Evolutionary conservation across 2,888 invertebrate species (phyloP), one percentile per base, ranked within the genome.

Genomic region (Iphiclides podalirius): DNA sequence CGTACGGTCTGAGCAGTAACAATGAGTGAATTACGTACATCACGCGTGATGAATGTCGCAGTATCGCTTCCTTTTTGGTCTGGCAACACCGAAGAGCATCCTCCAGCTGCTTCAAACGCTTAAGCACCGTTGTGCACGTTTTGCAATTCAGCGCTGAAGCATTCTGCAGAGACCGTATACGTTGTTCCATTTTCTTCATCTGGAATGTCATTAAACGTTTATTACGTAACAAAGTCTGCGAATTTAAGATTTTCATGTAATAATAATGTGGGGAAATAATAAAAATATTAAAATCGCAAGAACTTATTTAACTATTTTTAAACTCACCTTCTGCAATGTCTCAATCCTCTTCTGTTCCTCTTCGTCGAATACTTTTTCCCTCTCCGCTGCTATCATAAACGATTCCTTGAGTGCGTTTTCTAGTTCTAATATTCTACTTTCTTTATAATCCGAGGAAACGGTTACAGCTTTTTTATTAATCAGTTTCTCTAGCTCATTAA

Each of bases 341-440:
- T 90, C 90, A 60, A 90, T 91, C 61, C 92, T 87, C 63, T 90
- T 88, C 62, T 89, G 83, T 71, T 93, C 93, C 73, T 94, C 93
- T 60, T 91, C 89, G 64, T 90, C 90, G 57, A 93, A 89, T 56
- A 92, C 91, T 59, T 89, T 89, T 63, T 93, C 93, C 55, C 93
- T 88, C 58, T 94, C 93, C 1, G 92, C 90, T n/a, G 93, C 92
- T 64, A 94, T 91, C 67, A 91, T 74, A 47, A 94, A 93, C 55
- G 95, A 96, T 75, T 96, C 95, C 52, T 95, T 91, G 52, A 97
- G 84, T 13, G 96, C 96, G 60, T 95, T 94, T 72, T 96, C 94
- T 52, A 95, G 75, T 68, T 95, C 94, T 61, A 94, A 90, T 64
- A 95, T 93, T 54, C 93, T 89, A 53, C 89, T 89, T 26, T 89